Evolutionary conservation across 2,113 vertebrate genomes (phyloP), one percentile per base, ranked within the genome.

Genomic region (Corvus hawaiiensis): DNA sequence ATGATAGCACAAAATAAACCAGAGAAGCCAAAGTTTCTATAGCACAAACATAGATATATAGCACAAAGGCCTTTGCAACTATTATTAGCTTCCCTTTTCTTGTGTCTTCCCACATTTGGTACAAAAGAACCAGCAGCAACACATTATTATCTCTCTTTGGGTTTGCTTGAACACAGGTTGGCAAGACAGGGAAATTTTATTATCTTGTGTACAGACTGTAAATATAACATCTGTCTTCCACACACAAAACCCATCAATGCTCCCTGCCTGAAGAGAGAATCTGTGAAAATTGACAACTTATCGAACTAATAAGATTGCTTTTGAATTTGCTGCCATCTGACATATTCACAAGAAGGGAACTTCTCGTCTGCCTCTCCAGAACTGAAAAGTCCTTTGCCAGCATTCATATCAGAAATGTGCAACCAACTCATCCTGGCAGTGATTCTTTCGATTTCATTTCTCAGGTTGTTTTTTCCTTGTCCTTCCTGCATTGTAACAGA

Each of bases 211-310:
- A 89, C 11, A 64, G 78, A 93, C 49, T 76, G 54, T 82, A 95
- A 96, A 91, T 41, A 55, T 43, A 96, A 93, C 81, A 95, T 85
- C 95, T 94, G 93, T 84, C 72, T 92, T 95, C 64, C 44, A 46
- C 52, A 81, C 39, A 95, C 72, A 97, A 92, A 96, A 58, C 28
- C 46, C 58, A 68, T 64, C 83, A 78, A 17, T 51, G 75, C 51
- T 86, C 23, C 22, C 62, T 83, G 64, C 30, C 73, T 41, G 23
- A 91, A 91, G 44, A 79, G 22, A 91, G 23, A 76, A 16, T 18
- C 39, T 24, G 68, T 51, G 90, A 96, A 91, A 95, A 96, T 55
- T 87, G 92, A 96, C 74, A 93, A 85, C 56, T 76, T 84, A 59
- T 93, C 21, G 13, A 94, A 89, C 86, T 87, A 78, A 80, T 92